Conservation (phyloP, 2,888 invertebrate genomes). For the Idaea biselata region DNA sequence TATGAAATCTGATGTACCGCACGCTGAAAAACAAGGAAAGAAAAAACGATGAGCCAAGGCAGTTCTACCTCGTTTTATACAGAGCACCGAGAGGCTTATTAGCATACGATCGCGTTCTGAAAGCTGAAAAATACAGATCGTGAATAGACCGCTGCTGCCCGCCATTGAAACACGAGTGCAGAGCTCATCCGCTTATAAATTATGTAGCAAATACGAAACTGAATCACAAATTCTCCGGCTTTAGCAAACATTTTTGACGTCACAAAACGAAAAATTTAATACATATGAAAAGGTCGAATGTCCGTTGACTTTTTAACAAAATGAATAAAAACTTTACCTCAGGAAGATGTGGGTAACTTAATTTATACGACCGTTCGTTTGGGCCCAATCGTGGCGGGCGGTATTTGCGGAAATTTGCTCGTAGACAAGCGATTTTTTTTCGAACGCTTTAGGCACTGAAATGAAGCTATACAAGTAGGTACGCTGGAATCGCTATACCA, state of each 20-base stretch:
- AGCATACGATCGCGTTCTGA: constrained; percentile 60
- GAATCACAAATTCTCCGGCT: constrained; percentile 42
- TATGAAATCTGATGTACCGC: not conserved
- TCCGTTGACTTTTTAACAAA: constrained; percentile 31
- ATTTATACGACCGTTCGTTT: constrained; percentile 54
- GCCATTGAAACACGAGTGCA: constrained; percentile 55
- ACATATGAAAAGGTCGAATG: constrained; percentile 21
- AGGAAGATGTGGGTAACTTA: constrained; percentile 58
- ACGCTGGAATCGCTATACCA: too few relatives aligned
- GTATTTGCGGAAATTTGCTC: constrained; percentile 60
- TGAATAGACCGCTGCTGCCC: constrained; percentile 45
- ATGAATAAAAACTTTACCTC: constrained; percentile 43
- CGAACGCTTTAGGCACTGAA: constrained; percentile 40
- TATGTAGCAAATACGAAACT: constrained; percentile 53
- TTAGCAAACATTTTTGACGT: constrained; percentile 36
- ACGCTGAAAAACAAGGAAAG: not conserved
- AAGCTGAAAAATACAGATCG: constrained; percentile 56
- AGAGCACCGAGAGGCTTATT: constrained; percentile 53
- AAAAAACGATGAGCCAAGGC: constrained; percentile 10
- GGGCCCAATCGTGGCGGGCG: constrained; percentile 49
- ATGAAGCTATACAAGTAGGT: too few relatives aligned
- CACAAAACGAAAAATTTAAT: constrained; percentile 31
- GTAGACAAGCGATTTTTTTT: constrained; percentile 57
- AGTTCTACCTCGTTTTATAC: constrained; percentile 37
- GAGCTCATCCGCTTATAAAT: constrained; percentile 61